A percentile compares a stretch with the other conserved stretches of the same genome.
These are phyloP conservation scores for Odontamblyopus rebecca DNA, from an alignment of 2,797 vertebrate species.

Conservation along the genomic window DNA sequence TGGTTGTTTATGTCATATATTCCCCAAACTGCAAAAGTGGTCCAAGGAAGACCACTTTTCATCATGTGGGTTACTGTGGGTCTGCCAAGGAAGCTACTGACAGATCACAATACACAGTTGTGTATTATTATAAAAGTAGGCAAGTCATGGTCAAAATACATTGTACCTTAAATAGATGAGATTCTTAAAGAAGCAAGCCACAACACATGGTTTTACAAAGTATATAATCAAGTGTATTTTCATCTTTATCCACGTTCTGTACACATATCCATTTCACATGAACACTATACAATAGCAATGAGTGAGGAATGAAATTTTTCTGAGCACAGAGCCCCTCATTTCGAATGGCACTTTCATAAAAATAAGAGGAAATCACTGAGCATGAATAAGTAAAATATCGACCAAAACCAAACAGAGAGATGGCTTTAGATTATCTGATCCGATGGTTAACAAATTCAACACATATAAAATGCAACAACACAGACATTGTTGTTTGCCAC, in stretches of 20 bases:
- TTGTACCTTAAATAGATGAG: background rate
- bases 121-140: background rate
- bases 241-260: slow-evolving; percentile 85
- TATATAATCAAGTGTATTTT: slow-evolving; percentile 89
- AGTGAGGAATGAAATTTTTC: slow-evolving; percentile 83
- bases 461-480: slow-evolving; percentile 74
- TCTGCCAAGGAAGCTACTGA: background rate
- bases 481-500: slow-evolving; percentile 56
- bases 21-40: background rate
- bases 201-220: slow-evolving; percentile 80
- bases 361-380: slow-evolving; percentile 70
- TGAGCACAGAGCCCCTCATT: slow-evolving; percentile 73
- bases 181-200: slow-evolving; percentile 65
- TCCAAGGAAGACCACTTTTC: background rate
- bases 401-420: slow-evolving; percentile 72
- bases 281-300: slow-evolving; percentile 88
- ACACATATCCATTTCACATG: slow-evolving; percentile 86
- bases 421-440: slow-evolving; percentile 74
- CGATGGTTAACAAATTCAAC: slow-evolving; percentile 68
- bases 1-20: background rate
- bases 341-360: slow-evolving; percentile 80
- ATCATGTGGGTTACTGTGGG: background rate
- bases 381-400: slow-evolving; percentile 69
- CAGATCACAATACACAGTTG: background rate
- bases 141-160: background rate